Evolutionary conservation across 53 echinoderm and acorn worm species (phyloP).

Genomic region (Mesocentrotus franciscanus): DNA sequence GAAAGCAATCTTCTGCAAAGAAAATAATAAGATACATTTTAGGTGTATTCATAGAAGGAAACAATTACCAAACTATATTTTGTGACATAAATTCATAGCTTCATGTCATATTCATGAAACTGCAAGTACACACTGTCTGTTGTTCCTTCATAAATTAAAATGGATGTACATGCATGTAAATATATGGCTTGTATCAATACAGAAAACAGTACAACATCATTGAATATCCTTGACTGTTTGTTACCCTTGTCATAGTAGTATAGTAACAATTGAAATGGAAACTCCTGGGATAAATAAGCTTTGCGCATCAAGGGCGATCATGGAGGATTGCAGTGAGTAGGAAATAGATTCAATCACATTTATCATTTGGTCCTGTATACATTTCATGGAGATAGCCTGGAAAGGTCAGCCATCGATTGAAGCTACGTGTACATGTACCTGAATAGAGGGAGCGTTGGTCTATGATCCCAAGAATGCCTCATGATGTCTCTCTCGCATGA

Average conservation of each 20-base stretch:
- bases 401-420: conserved; percentile 16
- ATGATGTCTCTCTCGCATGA: conserved; percentile 29
- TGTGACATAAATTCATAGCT: too few relatives aligned
- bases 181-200: background rate
- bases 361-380: conserved; percentile 15
- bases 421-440: too few relatives aligned
- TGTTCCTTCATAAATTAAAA: too few relatives aligned
- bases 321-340: background rate
- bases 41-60: too few relatives aligned
- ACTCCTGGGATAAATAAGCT: conserved; percentile 16
- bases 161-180: too few relatives aligned
- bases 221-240: background rate
- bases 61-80: too few relatives aligned
- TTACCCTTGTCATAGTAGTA: background rate
- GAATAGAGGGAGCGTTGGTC: background rate
- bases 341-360: conserved; percentile 17
- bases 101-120: too few relatives aligned
- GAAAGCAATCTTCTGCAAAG: too few relatives aligned
- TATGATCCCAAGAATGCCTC: background rate
- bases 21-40: too few relatives aligned
- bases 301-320: background rate
- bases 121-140: too few relatives aligned
- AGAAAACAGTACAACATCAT: background rate
- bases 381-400: background rate
- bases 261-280: background rate